A percentile compares a stretch with the other conserved stretches of the same genome.
Conservation (phyloP, 2,888 invertebrate genomes). For the Torymus tubicola region DNA sequence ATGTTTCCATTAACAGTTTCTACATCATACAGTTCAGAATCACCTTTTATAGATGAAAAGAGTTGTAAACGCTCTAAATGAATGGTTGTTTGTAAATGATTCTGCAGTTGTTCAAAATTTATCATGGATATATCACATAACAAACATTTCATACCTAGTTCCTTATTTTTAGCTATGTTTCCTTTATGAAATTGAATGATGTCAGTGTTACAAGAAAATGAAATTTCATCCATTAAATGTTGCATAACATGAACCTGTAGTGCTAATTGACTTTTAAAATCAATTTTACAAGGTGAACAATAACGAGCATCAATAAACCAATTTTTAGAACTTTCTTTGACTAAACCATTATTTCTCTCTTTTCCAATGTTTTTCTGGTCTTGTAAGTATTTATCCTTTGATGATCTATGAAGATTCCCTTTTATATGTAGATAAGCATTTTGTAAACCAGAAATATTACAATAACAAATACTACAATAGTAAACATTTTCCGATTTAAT, state of each 20-base stretch:
- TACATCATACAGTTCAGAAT: neutral
- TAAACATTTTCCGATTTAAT: neutral
- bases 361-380: too few species aligned
- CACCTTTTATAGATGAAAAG: conserved; percentile 7
- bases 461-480: conserved; percentile 1
- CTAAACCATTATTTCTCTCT: too few species aligned
- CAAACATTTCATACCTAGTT: conserved; percentile 18
- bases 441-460: neutral
- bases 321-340: neutral
- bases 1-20: neutral
- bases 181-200: conserved; percentile 12
- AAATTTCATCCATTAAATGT: conserved; percentile 13
- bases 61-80: neutral
- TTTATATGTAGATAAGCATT: neutral
- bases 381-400: neutral
- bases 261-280: neutral
- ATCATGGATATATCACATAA: conserved; percentile 10
- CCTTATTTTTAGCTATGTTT: neutral
- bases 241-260: conserved; percentile 15
- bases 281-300: neutral
- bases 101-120: neutral
- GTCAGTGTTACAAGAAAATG: neutral
- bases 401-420: conserved; percentile 8
- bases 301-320: conserved; percentile 1
- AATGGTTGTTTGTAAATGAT: neutral